Base-by-base conservation (phyloP, 1,140 invertebrate genomes). In the Antheraea pernyi region DNA sequence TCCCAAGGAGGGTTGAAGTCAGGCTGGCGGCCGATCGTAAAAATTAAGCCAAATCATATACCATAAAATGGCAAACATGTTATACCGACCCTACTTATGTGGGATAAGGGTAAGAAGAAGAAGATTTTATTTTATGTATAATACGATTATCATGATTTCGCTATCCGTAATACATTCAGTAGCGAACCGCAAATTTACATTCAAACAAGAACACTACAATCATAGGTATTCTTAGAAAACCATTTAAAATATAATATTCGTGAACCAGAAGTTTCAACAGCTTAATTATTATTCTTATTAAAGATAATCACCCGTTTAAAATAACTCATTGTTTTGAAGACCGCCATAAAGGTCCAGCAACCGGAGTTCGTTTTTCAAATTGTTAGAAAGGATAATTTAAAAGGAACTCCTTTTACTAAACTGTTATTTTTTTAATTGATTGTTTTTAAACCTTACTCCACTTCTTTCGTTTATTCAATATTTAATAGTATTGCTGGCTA, bases 101-200 rank as follows among this genome's bases (percentile, higher is more conserved):
- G n/a, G n/a, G n/a, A n/a, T n/a, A n/a, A n/a, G n/a, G n/a, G n/a
- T n/a, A n/a, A n/a, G n/a, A n/a, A n/a, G n/a, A n/a, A n/a, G n/a
- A n/a, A n/a, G n/a, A n/a, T n/a, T n/a, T n/a, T n/a, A n/a, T n/a
- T n/a, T n/a, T n/a, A n/a, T 48, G 42, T 60, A 68, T 73, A 70
- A 74, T 72, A n/a, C n/a, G 59, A 69, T 78, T 82, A 82, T 80
- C 77, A 75, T 65, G 36, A 77, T 71, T 70, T 73, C 84, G 81
- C 81, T 74, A 86, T 78, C 76, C 75, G 77, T 71, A 73, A 67
- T 68, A 76, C 75, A 16, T 77, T 84, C 81, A 76, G 79, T 75
- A 67, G 84, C 36, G 84, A 78, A 69, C 77, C 73, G 79, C 81
- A 82, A 84, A 85, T 86, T 77, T 76, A 83, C 81, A 78, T 71